Base-by-base conservation (phyloP, 2,113 vertebrate species). In the Leptosomus discolor region DNA sequence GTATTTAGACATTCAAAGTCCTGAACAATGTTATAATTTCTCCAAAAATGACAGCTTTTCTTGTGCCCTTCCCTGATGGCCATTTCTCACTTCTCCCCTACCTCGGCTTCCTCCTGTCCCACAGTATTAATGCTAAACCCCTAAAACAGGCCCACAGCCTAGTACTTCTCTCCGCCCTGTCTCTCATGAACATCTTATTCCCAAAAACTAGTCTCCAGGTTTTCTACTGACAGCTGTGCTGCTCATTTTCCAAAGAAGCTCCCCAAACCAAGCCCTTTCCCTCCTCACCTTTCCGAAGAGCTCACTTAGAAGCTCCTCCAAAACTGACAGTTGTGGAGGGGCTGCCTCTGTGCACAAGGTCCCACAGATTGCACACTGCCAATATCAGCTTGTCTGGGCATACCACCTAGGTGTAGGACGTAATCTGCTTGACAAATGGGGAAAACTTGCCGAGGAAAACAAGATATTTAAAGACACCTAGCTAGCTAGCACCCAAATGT, bases 281-380 rank as follows among this genome's bases (percentile, higher is more conserved):
- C 14, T 68, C 48, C 15, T 16, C 11, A 7, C 8, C n/a, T 60
- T 89, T 80, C 53, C 34, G 51, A 43, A 51, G 22, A 63, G 10
- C 4, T 93, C 20, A 34, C 20, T 51, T 32, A 29, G 27, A 67
- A 85, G 64, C 10, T 65, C 67, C 32, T 78, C 20, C 23, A 71
- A 30, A 50, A 82, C 8, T 12, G 26, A 48, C 19, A 10, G 34
- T 16, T 78, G 18, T 63, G 37, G 36, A 34, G 46, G 51, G 2
- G 12, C 43, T 76, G 29, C 22, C 29, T 56, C 5, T 0, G 21
- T 0, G 1, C 29, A 30, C 9, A 29, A 61, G 16, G 36, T 34
- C 20, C 48, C 48, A 60, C 6, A 53, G 60, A 77, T 1, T 6
- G 11, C 37, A 64, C 17, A 3, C 26, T 71, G 21, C 53, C 53